Evolutionary conservation across 2,888 invertebrate genomes (phyloP), one percentile per base, ranked within the genome.

Genomic region (Isoperla grammatica): DNA sequence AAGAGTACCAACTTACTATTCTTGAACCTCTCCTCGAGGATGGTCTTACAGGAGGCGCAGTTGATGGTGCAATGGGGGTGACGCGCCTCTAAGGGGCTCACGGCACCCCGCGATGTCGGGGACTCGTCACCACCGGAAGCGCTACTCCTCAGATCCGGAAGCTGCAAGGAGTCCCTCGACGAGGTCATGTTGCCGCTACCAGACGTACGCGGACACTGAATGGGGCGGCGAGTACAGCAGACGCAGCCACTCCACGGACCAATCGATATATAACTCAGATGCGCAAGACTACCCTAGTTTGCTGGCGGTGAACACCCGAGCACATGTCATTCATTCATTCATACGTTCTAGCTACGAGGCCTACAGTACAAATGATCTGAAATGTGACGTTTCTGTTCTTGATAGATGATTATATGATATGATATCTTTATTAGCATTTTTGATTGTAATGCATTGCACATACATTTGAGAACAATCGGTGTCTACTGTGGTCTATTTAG

Each of bases 41-140:
- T 79, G 56, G 82, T 79, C 59, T 81, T 85, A 75, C 87, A 87
- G 69, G 84, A 80, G 70, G 85, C 84, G 69, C 87, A 87, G 68
- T 86, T 86, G 56, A 87, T 78, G 2, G 86, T 87, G 75, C 87
- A 87, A 71, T 85, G 83, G 17, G 86, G 86, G 54, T 86, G 75
- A 39, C 85, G 78, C 67, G 85, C 83, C 75, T 86, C 86, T 60
- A 86, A 76, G 1, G 86, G 86, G 66, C 86, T 86, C 64, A 86
- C 81, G 8, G 86, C 83, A 65, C 86, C 78, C 67, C 85, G 76
- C 39, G 60, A 56, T 8, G 58, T 57, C 50, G 59, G 57, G 11
- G 57, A 56, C 19, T 50, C 56, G 22, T 39, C 57, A 8, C 5
- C 5, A 8, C 29, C 29, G 17, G 40, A 15, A 39, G 22, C 43